Evolutionary conservation across 2,113 vertebrate species (phyloP).

Genomic region (Urocolius indicus): DNA sequence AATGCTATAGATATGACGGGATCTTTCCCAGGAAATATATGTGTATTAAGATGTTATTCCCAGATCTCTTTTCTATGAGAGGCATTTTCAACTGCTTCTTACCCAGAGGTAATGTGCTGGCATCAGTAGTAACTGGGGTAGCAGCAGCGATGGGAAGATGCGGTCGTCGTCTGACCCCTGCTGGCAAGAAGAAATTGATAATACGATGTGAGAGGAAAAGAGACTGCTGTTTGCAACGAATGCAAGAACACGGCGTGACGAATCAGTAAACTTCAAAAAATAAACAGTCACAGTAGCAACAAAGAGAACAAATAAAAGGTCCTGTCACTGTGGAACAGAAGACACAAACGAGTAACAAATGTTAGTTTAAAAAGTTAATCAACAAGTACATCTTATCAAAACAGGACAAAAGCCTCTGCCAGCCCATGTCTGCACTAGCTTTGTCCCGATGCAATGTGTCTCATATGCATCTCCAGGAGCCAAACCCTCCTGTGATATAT

Average conservation of each 20-base stretch:
- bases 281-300: neutral
- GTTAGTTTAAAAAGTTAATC: neutral
- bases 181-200: neutral
- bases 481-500: rapidly evolving
- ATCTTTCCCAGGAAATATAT: neutral
- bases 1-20: neutral
- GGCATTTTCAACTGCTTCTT: neutral
- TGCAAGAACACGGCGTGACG: neutral
- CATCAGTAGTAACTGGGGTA: neutral
- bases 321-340: neutral
- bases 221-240: neutral
- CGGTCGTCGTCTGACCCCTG: neutral
- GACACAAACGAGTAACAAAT: neutral
- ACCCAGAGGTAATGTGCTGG: neutral
- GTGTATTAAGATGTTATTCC: neutral
- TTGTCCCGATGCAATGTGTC: neutral
- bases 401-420: neutral
- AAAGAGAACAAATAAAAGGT: neutral
- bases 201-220: neutral
- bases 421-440: neutral
- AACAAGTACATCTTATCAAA: neutral
- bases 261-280: neutral
- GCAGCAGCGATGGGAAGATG: rapidly evolving
- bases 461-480: rapidly evolving
- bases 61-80: neutral